A percentile compares a stretch with the other conserved stretches of the same genome.
phyloP scores from a whole-genome alignment of 2,888 invertebrate species.

The Saturnia pavonia region DNA sequence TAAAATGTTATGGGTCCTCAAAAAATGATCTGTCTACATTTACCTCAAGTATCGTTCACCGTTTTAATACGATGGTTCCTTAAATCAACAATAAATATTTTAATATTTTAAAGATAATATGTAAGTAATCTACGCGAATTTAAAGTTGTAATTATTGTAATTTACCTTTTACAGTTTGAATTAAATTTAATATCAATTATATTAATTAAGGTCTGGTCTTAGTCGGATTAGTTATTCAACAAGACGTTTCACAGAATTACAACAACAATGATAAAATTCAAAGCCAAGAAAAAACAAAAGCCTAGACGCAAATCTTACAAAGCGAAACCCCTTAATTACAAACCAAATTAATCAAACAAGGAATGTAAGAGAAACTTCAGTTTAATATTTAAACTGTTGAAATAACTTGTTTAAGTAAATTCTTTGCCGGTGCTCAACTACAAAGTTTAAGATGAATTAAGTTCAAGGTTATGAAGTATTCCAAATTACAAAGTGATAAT shows the following conservation, averaged over 20 bases:
- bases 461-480: not conserved
- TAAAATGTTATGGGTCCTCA: not conserved
- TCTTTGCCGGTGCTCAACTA: not conserved
- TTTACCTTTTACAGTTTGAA: too few species aligned
- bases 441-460: not conserved
- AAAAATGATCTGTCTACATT: not conserved
- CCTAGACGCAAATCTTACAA: not conserved
- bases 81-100: not conserved
- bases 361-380: not conserved
- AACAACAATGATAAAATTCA: slow-evolving; percentile 17
- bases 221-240: not conserved
- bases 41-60: not conserved
- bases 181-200: too few species aligned
- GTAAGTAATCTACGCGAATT: too few species aligned
- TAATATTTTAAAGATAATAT: too few species aligned
- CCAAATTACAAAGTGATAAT: not conserved
- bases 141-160: too few species aligned
- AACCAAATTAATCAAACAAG: slow-evolving; percentile 8
- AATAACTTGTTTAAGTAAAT: not conserved
- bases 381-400: not conserved
- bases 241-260: not conserved
- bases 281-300: slow-evolving; percentile 11
- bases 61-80: not conserved
- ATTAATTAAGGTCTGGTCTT: not conserved
- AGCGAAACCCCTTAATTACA: not conserved